Conservation (phyloP, 2,113 vertebrate genomes). For the Irena cyanogastra region DNA sequence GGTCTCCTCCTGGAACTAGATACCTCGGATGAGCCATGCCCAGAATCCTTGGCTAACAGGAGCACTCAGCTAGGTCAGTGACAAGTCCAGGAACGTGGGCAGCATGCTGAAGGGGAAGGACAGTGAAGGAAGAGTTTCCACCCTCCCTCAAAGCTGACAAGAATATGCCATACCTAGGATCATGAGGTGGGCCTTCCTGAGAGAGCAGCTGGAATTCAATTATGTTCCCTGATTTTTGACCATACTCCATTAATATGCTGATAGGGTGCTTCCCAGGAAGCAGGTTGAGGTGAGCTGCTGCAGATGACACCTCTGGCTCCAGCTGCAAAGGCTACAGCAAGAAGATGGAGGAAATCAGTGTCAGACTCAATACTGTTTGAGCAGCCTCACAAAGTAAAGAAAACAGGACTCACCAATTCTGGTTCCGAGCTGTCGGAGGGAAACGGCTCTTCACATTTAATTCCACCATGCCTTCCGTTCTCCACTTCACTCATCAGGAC, state of each 20-base stretch:
- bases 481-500: slow-evolving; percentile 81
- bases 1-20: not conserved
- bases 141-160: not conserved
- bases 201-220: slow-evolving; percentile 89
- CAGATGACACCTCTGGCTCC: slow-evolving; percentile 59
- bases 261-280: slow-evolving; percentile 90
- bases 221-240: slow-evolving; percentile 85
- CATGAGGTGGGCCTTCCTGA: slow-evolving; percentile 91
- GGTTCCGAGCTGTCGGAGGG: not conserved
- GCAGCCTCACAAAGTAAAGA: not conserved
- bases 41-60: not conserved
- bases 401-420: not conserved
- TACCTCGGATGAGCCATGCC: not conserved
- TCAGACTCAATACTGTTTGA: not conserved
- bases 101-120: not conserved
- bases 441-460: not conserved
- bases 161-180: slow-evolving; percentile 81
- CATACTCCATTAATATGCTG: slow-evolving; percentile 88
- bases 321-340: not conserved
- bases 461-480: slow-evolving; percentile 63
- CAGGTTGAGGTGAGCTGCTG: slow-evolving; percentile 13
- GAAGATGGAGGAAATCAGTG: not conserved
- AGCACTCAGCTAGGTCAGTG: not conserved
- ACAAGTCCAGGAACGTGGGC: fast-evolving
- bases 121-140: not conserved